These are phyloP conservation scores for Ectemnius cavifrons DNA, from an alignment of 2,888 invertebrate genomes.

Conservation along the genomic window DNA sequence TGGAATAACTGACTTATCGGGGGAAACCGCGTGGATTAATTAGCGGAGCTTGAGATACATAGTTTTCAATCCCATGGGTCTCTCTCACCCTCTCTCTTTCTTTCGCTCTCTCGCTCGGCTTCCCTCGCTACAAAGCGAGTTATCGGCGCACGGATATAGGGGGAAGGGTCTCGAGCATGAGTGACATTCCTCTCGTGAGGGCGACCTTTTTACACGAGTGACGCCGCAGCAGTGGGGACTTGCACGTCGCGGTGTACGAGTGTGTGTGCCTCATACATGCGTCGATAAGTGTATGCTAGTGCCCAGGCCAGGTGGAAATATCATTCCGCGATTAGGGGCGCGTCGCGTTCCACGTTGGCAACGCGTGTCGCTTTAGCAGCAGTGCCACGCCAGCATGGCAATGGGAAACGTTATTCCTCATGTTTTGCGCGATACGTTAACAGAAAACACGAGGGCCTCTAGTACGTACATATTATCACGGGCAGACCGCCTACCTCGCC, in stretches of 20 bases:
- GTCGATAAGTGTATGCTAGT: constrained; percentile 9
- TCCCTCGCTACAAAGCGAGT: constrained; percentile 38
- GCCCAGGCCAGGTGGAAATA: constrained; percentile 58
- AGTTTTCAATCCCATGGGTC: constrained; percentile 22
- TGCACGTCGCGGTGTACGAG: constrained; percentile 8
- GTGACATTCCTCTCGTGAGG: constrained; percentile 53
- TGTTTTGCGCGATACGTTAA: constrained; percentile 68
- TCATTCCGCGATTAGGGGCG: constrained; percentile 60
- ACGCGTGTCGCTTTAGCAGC: constrained; percentile 45
- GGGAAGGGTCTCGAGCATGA: constrained; percentile 33
- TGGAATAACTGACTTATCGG: constrained; percentile 37
- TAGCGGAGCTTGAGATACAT: constrained; percentile 33
- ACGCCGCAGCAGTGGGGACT: constrained; percentile 23
- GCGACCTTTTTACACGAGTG: constrained; percentile 41
- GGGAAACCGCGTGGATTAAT: constrained; percentile 49
- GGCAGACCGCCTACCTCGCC: constrained; percentile 28
- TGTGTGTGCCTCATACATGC: neutral
- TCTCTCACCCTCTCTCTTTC: too few relatives aligned
- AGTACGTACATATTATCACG: constrained; percentile 65
- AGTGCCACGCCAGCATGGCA: constrained; percentile 48
- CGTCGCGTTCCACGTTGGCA: constrained; percentile 50
- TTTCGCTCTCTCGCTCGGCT: too few relatives aligned
- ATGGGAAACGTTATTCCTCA: constrained; percentile 65
- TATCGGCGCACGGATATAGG: constrained; percentile 45
- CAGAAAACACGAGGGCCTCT: constrained; percentile 68